Conservation (phyloP, 2,113 vertebrate genomes). For the Alaudala cheleensis region DNA sequence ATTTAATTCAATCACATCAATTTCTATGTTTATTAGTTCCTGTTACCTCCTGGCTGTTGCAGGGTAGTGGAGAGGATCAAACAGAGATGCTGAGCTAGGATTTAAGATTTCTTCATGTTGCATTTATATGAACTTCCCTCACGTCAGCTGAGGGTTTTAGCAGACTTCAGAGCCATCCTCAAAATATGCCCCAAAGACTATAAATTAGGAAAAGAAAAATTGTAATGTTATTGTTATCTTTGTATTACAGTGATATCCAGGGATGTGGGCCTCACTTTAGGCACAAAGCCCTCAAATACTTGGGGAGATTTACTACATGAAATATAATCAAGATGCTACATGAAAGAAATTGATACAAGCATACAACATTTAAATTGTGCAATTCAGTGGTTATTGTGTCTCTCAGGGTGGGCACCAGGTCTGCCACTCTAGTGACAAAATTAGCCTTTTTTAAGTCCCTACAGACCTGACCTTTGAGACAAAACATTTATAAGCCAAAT, state of each 20-base stretch:
- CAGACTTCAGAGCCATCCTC: not conserved
- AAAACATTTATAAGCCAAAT: conserved; percentile 47
- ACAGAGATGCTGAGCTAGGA: not conserved
- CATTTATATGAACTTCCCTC: not conserved
- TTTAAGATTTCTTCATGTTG: not conserved
- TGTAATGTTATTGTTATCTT: not conserved
- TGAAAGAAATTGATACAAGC: not conserved
- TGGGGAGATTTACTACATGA: not conserved
- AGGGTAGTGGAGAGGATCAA: not conserved
- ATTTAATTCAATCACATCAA: not conserved
- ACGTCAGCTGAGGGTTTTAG: not conserved
- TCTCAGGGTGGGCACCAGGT: not conserved
- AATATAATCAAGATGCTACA: not conserved
- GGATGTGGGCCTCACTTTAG: not conserved
- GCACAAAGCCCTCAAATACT: not conserved
- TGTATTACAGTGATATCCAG: not conserved
- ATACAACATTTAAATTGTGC: not conserved
- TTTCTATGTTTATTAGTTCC: not conserved
- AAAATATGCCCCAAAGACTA: not conserved
- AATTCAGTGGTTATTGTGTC: not conserved
- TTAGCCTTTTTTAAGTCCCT: not conserved
- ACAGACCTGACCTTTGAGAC: conserved; percentile 2
- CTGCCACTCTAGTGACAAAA: conserved; percentile 40
- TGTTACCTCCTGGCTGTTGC: not conserved
- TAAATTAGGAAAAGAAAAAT: not conserved